These are phyloP conservation scores for Muntiacus muntjak DNA, from an alignment of 2,113 vertebrate species.

Conservation along the genomic window DNA sequence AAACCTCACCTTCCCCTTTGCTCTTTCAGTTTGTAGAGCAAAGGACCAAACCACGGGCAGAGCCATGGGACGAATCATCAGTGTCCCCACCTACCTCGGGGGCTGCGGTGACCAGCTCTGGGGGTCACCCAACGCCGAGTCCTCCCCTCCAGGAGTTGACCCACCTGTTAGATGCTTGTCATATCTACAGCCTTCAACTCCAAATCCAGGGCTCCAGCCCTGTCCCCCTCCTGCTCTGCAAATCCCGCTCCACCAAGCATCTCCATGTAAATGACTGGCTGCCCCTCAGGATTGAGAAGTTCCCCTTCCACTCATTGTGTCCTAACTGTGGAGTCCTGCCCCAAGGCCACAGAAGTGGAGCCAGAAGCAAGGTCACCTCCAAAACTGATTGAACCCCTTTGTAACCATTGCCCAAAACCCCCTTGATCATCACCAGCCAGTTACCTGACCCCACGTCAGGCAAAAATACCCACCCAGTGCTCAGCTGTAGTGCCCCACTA, in stretches of 20 bases:
- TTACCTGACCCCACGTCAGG: background rate
- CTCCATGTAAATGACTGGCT: fast-evolving
- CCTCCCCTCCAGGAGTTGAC: background rate
- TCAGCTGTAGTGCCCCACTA: background rate
- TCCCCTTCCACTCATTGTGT: too few relatives aligned
- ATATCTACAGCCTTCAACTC: background rate
- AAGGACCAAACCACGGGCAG: background rate
- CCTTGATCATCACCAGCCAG: background rate
- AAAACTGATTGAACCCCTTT: background rate
- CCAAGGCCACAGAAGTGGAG: background rate
- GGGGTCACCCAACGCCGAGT: background rate
- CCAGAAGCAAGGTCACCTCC: background rate
- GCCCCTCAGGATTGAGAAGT: fast-evolving
- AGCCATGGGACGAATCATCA: background rate
- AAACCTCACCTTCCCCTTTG: background rate
- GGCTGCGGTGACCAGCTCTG: fast-evolving
- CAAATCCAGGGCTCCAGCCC: fast-evolving
- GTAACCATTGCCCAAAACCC: background rate
- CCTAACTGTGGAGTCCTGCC: background rate
- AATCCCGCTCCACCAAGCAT: fast-evolving
- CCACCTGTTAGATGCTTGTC: background rate
- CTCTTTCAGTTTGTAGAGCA: background rate
- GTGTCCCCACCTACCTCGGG: fast-evolving
- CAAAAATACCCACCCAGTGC: background rate
- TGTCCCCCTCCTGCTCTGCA: background rate